Evolutionary conservation across 2,113 vertebrate species (phyloP).

Genomic region (Hippocampus mohnikei): DNA sequence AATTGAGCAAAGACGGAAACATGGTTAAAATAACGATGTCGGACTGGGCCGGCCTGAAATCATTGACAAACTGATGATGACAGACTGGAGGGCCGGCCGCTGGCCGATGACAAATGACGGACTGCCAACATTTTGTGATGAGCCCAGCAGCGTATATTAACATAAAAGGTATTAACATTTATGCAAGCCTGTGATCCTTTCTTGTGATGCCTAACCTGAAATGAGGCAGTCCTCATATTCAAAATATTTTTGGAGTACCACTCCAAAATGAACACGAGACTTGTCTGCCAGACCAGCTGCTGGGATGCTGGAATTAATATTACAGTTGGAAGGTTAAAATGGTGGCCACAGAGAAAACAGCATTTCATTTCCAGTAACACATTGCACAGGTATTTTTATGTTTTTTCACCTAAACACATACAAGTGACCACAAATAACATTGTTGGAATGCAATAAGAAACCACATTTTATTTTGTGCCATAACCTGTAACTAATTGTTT

Average conservation of each 20-base stretch:
- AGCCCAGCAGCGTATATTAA: background rate
- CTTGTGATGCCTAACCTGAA: background rate
- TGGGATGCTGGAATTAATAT: conserved; percentile 32
- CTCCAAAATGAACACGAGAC: conserved; percentile 50
- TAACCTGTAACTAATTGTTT: conserved; percentile 6
- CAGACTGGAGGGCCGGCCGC: no score
- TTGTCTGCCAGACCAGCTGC: conserved; percentile 29
- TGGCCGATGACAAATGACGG: no score
- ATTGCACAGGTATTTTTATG: background rate
- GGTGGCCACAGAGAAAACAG: conserved; percentile 19
- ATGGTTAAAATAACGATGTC: no score
- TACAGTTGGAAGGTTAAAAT: conserved; percentile 31
- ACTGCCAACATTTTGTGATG: no score
- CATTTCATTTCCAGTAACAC: conserved; percentile 21
- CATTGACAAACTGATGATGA: no score
- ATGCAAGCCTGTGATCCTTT: background rate
- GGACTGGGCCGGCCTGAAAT: no score
- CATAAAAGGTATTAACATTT: background rate
- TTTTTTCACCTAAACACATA: background rate
- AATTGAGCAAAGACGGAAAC: no score
- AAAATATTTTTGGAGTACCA: conserved; percentile 35
- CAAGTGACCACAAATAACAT: conserved; percentile 12
- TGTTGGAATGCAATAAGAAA: conserved; percentile 18
- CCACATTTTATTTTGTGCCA: background rate
- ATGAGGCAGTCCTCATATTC: conserved; percentile 6